Percentiles rank a stretch among this genome's conserved stretches.
These are phyloP conservation scores for Zaprionus vittiger DNA, from an alignment of 1,140 invertebrate species.

Conservation along the genomic window DNA sequence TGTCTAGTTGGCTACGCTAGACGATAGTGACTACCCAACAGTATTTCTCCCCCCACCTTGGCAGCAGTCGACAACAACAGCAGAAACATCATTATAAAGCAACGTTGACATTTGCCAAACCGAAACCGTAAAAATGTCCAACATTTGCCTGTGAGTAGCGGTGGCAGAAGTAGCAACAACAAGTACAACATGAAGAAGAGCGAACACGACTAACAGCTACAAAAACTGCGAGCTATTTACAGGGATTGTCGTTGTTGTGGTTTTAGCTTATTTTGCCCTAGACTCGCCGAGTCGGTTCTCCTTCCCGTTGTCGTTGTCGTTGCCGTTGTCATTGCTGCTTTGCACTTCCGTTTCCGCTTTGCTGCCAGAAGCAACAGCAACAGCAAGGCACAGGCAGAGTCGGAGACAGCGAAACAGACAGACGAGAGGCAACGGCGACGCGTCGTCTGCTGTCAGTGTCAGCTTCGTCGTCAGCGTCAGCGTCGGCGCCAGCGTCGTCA, in stretches of 20 bases:
- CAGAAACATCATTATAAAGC: slow-evolving; percentile 44
- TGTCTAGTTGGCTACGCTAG: slow-evolving; percentile 47
- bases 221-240: slow-evolving; percentile 63
- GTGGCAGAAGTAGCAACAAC: slow-evolving; percentile 18
- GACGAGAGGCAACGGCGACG: slow-evolving; percentile 43
- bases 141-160: slow-evolving; percentile 62
- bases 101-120: slow-evolving; percentile 72
- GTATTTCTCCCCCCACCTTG: slow-evolving; percentile 19
- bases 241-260: slow-evolving; percentile 63
- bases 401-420: background rate
- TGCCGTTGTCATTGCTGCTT: slow-evolving; percentile 40
- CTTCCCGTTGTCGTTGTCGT: slow-evolving; percentile 1
- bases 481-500: slow-evolving; percentile 44
- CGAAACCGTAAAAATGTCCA: slow-evolving; percentile 77
- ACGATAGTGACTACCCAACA: slow-evolving; percentile 54
- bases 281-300: background rate
- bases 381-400: slow-evolving; percentile 10
- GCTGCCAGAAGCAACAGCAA: slow-evolving; percentile 59
- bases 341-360: slow-evolving; percentile 70
- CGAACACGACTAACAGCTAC: slow-evolving; percentile 37
- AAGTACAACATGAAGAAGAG: background rate
- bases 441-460: slow-evolving; percentile 54
- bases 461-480: slow-evolving; percentile 12
- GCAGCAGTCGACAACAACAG: slow-evolving; percentile 1
- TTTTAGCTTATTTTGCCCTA: slow-evolving; percentile 45